These are phyloP conservation scores for Arbacia lixula DNA, from an alignment of 53 echinoderm and acorn worm genomes.

Conservation along the genomic window DNA sequence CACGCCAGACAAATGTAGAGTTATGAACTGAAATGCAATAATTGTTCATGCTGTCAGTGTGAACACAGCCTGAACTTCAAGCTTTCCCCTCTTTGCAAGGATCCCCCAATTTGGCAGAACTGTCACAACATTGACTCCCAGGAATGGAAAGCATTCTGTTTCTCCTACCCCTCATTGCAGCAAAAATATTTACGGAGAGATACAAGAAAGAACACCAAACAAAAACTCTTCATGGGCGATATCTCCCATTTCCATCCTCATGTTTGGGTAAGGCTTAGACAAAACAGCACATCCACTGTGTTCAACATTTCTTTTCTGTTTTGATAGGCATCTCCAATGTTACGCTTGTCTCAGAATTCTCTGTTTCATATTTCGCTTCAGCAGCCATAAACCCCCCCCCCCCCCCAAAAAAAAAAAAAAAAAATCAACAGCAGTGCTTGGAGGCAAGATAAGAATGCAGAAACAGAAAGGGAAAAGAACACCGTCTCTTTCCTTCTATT, in stretches of 20 bases:
- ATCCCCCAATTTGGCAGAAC: too few species aligned
- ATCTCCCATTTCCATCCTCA: conserved; percentile 1
- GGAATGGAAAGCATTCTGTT: conserved; percentile 19
- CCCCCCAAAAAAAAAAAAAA: neutral
- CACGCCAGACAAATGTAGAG: too few species aligned
- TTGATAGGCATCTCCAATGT: conserved; percentile 20
- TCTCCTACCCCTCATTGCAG: conserved; percentile 6
- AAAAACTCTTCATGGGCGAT: conserved; percentile 18
- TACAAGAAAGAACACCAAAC: neutral
- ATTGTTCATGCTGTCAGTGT: too few species aligned
- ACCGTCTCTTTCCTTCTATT: neutral
- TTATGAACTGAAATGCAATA: too few species aligned
- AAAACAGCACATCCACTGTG: neutral
- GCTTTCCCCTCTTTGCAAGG: too few species aligned
- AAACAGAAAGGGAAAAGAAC: neutral
- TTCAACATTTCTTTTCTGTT: conserved; percentile 21
- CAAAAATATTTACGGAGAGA: neutral
- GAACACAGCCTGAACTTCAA: too few species aligned
- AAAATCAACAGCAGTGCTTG: neutral
- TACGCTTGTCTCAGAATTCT: conserved; percentile 5
- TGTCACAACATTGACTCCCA: too few species aligned
- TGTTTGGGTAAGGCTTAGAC: conserved; percentile 37
- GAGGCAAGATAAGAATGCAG: neutral
- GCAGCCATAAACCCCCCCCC: neutral
- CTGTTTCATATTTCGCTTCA: conserved; percentile 18